Base-by-base conservation (phyloP, 2,888 invertebrate genomes). In the Athalia cordata region DNA sequence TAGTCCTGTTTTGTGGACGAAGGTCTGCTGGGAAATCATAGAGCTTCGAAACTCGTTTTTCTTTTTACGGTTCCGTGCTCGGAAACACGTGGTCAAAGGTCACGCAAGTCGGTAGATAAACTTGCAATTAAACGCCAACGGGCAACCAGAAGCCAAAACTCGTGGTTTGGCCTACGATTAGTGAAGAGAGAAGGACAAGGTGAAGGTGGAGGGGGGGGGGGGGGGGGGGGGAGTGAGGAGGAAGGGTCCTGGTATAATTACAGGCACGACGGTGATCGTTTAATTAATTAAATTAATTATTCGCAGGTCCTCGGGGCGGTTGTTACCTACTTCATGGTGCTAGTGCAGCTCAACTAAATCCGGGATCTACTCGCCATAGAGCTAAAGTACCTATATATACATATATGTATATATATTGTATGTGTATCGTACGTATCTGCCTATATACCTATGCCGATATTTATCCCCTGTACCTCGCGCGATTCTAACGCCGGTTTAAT, bases 241-340 rank as follows among this genome's bases (percentile, higher is more conserved):
- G 47, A 47, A 11, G 49, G 7, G 66, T 66, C 52, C 52, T 68
- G 55, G 72, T 59, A 49, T 72, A 72, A 72, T 72, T 72, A 59
- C 13, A 49, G 57, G 43, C 47, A 13, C 47, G 52, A 47, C 57
- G 55, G 47, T 45, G 72, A 72, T 59, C 45, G 57, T 59, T 67
- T 59, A 74, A 72, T 70, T 78, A 49, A 61, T 59, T 13, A 49
- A 72, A 72, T 78, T 74, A 15, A 72, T 72, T 70, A 74, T 62
- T 78, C 50, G 78, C 89, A 96, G 96, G 96, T 97, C 9, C 93
- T 97, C 57, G 96, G 96, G 81, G 96, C 96, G 59, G 95, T 96
- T 4, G 96, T 97, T 0, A 97, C 96, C 49, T 96, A 97, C 91
- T 97, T 97, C 92, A 96, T 97, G 96, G 96, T 96, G 91, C 91